phyloP scores from a whole-genome alignment of 2,888 invertebrate genomes.

The Melanotus villosus region DNA sequence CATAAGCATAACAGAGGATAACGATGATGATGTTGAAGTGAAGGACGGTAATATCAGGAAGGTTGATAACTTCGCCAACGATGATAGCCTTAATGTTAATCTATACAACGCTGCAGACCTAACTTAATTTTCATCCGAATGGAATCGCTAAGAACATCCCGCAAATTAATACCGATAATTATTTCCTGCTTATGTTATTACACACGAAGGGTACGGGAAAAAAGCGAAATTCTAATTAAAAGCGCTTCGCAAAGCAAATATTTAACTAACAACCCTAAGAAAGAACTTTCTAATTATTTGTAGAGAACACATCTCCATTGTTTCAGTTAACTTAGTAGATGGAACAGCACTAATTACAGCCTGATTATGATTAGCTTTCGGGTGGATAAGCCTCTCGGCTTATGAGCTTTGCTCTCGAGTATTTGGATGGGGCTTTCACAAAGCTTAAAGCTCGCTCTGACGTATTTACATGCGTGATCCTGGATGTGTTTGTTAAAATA shows the following conservation, averaged over 20 bases:
- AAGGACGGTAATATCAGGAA: conserved; percentile 43
- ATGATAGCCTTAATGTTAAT: conserved; percentile 31
- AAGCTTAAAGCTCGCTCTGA: conserved; percentile 60
- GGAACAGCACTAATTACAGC: conserved; percentile 65
- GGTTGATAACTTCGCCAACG: conserved; percentile 34
- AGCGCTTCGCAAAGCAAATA: too few relatives aligned
- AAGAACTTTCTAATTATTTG: conserved; percentile 24
- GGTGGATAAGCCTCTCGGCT: conserved; percentile 66
- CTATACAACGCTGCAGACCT: conserved; percentile 13
- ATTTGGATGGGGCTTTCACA: conserved; percentile 65
- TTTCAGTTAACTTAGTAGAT: conserved; percentile 48
- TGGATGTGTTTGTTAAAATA: conserved; percentile 45
- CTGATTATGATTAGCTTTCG: conserved; percentile 69
- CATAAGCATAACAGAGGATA: conserved; percentile 46
- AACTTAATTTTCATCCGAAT: conserved; percentile 8
- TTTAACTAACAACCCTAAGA: background rate
- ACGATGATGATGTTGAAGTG: conserved; percentile 45
- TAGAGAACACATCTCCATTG: conserved; percentile 34
- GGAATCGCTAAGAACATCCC: background rate
- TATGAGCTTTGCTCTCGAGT: conserved; percentile 66
- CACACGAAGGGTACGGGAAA: background rate
- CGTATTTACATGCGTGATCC: conserved; percentile 48
- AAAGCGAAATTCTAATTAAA: background rate
- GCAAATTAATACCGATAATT: conserved; percentile 5
- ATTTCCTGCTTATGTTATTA: background rate